Evolutionary conservation across 2,888 invertebrate species (phyloP).

Genomic region (Gisinianus flammeolus): DNA sequence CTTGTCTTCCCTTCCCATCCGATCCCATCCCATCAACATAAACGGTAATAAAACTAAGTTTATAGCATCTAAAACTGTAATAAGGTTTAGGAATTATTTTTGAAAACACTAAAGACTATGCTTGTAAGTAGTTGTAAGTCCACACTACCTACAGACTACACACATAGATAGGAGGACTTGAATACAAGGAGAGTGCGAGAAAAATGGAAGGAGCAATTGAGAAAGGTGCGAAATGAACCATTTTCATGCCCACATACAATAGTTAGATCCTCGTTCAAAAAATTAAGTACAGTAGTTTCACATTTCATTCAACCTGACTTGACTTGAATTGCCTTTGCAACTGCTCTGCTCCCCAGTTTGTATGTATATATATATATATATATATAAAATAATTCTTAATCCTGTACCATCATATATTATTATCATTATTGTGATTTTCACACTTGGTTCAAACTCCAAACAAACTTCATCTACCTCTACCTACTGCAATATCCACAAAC

Average conservation of each 20-base stretch:
- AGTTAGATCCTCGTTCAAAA: conserved; percentile 9
- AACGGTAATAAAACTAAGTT: conserved; percentile 3
- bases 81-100: conserved; percentile 11
- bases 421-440: neutral
- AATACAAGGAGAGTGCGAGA: neutral
- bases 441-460: neutral
- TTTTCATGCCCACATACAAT: conserved; percentile 29
- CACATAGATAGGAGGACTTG: neutral
- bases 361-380: too few relatives aligned
- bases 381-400: too few relatives aligned
- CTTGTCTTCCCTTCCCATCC: too few relatives aligned
- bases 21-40: too few relatives aligned
- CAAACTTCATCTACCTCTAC: neutral
- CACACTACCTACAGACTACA: too few relatives aligned
- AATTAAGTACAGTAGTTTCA: conserved; percentile 15
- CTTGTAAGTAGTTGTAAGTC: too few relatives aligned
- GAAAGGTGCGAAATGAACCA: conserved; percentile 46
- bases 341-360: too few relatives aligned
- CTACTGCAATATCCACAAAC: neutral
- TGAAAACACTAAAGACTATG: neutral
- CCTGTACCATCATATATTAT: neutral
- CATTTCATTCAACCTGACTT: conserved; percentile 1
- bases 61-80: conserved; percentile 16
- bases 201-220: conserved; percentile 29
- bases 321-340: too few relatives aligned